Percentiles rank a stretch among this genome's conserved stretches.
Evolutionary conservation across 1,140 invertebrate genomes (phyloP).

Genomic region (Portunus trituberculatus): DNA sequence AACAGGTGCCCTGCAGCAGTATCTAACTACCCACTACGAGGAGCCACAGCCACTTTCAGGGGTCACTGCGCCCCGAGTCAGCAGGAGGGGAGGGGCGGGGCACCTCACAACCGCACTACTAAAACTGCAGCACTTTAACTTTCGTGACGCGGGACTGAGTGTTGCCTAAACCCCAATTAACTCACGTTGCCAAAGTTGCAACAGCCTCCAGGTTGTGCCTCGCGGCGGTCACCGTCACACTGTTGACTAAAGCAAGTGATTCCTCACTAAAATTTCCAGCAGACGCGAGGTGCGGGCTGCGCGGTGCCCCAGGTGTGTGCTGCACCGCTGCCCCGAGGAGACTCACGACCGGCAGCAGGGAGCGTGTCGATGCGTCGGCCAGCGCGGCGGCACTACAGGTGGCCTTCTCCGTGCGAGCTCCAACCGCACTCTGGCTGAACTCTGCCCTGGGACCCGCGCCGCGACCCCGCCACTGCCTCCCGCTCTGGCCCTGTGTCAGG

Average conservation of each 20-base stretch:
- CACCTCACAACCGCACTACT: background rate
- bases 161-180: conserved; percentile 28
- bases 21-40: too few species aligned
- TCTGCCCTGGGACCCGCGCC: conserved; percentile 31
- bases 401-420: conserved; percentile 56
- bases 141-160: background rate
- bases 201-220: background rate
- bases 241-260: background rate
- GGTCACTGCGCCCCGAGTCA: background rate
- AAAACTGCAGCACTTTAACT: background rate
- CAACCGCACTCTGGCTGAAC: conserved; percentile 57
- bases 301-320: background rate
- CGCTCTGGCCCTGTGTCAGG: background rate
- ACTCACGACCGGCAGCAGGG: background rate
- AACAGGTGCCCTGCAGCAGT: too few species aligned
- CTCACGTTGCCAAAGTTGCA: conserved; percentile 10
- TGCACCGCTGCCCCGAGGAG: background rate
- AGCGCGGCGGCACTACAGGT: conserved; percentile 27
- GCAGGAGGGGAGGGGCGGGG: background rate
- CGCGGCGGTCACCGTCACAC: background rate
- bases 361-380: background rate
- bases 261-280: background rate
- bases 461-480: conserved; percentile 4
- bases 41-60: too few species aligned
- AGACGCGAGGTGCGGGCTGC: background rate